Conservation (phyloP, 2,888 invertebrate genomes). For the Drosophila melanosoma region DNA sequence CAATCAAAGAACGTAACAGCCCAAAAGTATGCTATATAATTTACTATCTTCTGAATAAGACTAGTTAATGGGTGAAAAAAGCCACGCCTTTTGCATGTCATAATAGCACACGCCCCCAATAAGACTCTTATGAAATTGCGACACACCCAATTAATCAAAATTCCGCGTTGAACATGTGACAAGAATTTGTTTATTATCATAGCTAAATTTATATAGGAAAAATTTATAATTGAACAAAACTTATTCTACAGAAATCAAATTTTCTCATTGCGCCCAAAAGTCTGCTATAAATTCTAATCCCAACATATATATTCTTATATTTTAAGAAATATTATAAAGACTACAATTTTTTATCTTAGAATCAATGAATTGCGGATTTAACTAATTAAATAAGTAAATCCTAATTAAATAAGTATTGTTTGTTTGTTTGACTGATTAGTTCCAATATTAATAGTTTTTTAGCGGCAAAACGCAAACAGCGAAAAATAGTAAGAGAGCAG, state of each 20-base stretch:
- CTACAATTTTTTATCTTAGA: background rate
- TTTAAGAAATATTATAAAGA: background rate
- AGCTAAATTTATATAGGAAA: background rate
- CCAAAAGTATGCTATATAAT: conserved; percentile 31
- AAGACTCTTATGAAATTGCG: conserved; percentile 23
- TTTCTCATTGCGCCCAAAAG: conserved; percentile 3
- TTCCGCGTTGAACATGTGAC: background rate
- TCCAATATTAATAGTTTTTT: background rate
- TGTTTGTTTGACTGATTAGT: background rate
- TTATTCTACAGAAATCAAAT: background rate
- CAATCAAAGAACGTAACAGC: conserved; percentile 4
- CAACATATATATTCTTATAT: too few species aligned
- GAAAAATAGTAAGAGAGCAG: background rate
- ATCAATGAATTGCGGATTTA: background rate
- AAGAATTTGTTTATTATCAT: background rate
- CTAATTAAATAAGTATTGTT: background rate
- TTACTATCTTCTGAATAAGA: background rate
- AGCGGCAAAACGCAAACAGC: background rate
- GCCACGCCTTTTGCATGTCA: conserved; percentile 63
- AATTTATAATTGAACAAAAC: background rate
- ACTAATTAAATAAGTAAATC: background rate
- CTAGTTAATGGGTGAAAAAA: conserved; percentile 31
- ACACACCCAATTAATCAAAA: conserved; percentile 3
- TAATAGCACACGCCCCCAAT: conserved; percentile 34
- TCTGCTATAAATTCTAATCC: background rate